Evolutionary conservation across 2,797 vertebrate species (phyloP), one percentile per base, ranked within the genome.

Genomic region (Rhinella marina): DNA sequence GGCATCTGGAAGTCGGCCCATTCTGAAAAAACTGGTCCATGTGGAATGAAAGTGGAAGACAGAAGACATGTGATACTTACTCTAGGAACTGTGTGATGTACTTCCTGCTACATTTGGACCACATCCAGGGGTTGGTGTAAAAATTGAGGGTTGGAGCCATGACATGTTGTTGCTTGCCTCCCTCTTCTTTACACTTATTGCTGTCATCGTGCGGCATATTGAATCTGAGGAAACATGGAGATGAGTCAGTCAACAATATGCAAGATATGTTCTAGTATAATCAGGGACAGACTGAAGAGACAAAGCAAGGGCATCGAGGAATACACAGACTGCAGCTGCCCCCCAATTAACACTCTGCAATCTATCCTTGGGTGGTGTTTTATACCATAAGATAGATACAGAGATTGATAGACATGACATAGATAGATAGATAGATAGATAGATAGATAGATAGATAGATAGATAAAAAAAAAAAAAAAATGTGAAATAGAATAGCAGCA

Each of bases 131-230:
- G 89, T 99, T 99, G 92, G 98, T 99, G 93, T 99, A 96, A 94
- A 98, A 98, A 94, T 98, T 99, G 70, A 99, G 89, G 0, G 98
- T 99, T 2, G 98, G 98, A 0, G 98, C 98, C 98, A 99, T 99
- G 90, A 99, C 98, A 0, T 99, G 96, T 89, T 98, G 98, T 86
- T 98, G 98, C 88, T 99, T 99, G 11, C 96, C 96, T 17, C 97
- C 97, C 0, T 99, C 98, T 92, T 99, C 98, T 90, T 97, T 99
- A 87, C 98, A 99, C 88, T 99, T 99, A 91, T 97, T 97, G 91
- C 96, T 99, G 95, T 99, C 98, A 59, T 99, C 98, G 0, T 99
- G 98, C 83, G 98, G 98, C 98, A 99, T 99, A 93, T 99, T 99
- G 93, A 99, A 99, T 90, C 98, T 99, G 90, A 82, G 77, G 88